These are phyloP conservation scores for Formica selysi DNA, from an alignment of 1,140 invertebrate genomes.

Conservation along the genomic window DNA sequence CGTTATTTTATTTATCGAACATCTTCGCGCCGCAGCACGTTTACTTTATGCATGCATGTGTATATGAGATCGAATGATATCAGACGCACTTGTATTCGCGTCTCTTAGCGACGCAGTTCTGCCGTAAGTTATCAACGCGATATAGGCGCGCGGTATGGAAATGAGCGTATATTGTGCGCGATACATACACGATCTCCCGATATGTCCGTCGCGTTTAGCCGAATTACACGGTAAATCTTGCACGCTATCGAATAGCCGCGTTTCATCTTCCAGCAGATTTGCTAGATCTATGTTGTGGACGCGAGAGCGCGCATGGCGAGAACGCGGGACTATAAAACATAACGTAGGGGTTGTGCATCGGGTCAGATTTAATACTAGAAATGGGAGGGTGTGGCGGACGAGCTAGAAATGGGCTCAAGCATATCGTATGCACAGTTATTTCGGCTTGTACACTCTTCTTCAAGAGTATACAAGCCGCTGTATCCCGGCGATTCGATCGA, in stretches of 20 bases:
- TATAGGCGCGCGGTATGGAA: constrained; percentile 48
- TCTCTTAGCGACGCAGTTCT: constrained; percentile 42
- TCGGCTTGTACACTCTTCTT: constrained; percentile 71
- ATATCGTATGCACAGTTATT: constrained; percentile 76
- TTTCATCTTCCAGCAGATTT: constrained; percentile 71
- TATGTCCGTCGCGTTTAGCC: constrained; percentile 68
- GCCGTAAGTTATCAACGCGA: constrained; percentile 53
- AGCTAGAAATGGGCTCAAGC: constrained; percentile 67
- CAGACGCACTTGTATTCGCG: constrained; percentile 18
- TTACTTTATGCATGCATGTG: constrained; percentile 31
- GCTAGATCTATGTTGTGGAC: constrained; percentile 25
- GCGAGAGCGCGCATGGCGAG: background rate
- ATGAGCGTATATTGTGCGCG: constrained; percentile 57
- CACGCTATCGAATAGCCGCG: constrained; percentile 74
- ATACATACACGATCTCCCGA: constrained; percentile 25
- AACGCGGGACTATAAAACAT: constrained; percentile 71
- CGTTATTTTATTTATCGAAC: constrained; percentile 54
- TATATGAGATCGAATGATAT: constrained; percentile 49
- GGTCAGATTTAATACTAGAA: constrained; percentile 84
- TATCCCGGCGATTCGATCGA: background rate
- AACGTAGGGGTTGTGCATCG: constrained; percentile 73
- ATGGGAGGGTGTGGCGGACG: constrained; percentile 79
- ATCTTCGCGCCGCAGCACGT: background rate
- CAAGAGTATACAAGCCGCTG: constrained; percentile 60
- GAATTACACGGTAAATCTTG: constrained; percentile 76